These are phyloP conservation scores for Pteronotus mesoamericanus DNA, from an alignment of 2,797 vertebrate genomes.

Conservation along the genomic window DNA sequence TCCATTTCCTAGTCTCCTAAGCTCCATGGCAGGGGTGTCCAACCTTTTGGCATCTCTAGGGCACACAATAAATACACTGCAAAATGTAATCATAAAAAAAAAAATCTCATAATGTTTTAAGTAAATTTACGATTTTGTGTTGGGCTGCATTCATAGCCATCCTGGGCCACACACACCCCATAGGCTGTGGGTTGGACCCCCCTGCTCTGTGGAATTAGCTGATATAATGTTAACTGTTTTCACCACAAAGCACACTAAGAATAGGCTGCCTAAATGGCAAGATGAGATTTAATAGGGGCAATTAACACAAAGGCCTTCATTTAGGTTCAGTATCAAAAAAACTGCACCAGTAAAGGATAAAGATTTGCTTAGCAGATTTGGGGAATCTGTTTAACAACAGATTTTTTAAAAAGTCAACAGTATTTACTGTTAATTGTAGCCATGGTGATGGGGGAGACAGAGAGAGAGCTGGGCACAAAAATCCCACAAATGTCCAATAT, in stretches of 20 bases:
- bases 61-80: no score
- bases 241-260: not conserved
- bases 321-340: constrained; percentile 30
- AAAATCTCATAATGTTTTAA: no score
- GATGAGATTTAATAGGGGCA: not conserved
- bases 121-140: no score
- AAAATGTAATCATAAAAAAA: no score
- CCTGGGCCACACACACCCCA: no score
- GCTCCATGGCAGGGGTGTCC: not conserved
- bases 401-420: constrained; percentile 29
- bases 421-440: constrained; percentile 16
- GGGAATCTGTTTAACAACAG: constrained; percentile 27
- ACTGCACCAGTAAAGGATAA: not conserved
- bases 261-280: not conserved
- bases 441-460: not conserved
- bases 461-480: constrained; percentile 27
- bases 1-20: not conserved
- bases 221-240: not conserved
- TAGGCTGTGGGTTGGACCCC: no score
- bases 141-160: no score
- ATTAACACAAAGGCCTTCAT: not conserved
- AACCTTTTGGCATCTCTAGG: no score
- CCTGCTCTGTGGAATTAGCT: not conserved
- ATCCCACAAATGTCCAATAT: constrained; percentile 26
- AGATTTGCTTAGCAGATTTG: constrained; percentile 30